A percentile compares a stretch with the other conserved stretches of the same genome.
Conservation (phyloP, 2,797 vertebrate species). For the Lateolabrax maculatus region DNA sequence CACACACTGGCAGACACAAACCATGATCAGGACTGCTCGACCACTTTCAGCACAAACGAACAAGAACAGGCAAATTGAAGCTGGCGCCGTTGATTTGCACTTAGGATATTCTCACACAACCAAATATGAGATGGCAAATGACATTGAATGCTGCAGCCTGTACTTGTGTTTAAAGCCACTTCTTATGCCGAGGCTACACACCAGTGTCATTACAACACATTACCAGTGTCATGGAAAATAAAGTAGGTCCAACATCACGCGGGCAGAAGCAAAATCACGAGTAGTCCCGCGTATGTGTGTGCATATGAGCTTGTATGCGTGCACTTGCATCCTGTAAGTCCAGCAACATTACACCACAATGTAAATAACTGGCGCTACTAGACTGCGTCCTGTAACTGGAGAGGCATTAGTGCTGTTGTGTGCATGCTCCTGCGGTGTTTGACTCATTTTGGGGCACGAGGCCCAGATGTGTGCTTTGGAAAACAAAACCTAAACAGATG, state of each 20-base stretch:
- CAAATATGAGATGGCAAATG: constrained; percentile 27
- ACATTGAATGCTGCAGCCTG: constrained; percentile 24
- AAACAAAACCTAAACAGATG: constrained; percentile 70
- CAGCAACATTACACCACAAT: constrained; percentile 54
- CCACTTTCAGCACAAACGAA: constrained; percentile 35
- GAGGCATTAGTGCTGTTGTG: constrained; percentile 47
- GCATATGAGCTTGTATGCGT: constrained; percentile 11
- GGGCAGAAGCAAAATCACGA: constrained; percentile 35
- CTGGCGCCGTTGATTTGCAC: constrained; percentile 40
- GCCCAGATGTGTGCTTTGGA: constrained; percentile 75
- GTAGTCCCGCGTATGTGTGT: constrained; percentile 1
- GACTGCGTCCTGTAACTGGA: constrained; percentile 52
- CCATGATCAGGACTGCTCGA: constrained; percentile 1
- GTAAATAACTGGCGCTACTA: constrained; percentile 64
- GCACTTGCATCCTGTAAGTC: constrained; percentile 39
- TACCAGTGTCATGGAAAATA: constrained; percentile 62
- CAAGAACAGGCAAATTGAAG: constrained; percentile 40
- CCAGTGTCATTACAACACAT: constrained; percentile 52
- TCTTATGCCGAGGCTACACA: constrained; percentile 33
- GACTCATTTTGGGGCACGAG: constrained; percentile 65
- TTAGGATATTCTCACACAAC: constrained; percentile 27
- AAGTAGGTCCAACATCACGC: constrained; percentile 24
- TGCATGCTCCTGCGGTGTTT: constrained; percentile 64
- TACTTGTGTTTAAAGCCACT: constrained; percentile 35
- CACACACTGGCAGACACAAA: not conserved